These are phyloP conservation scores for Lerema accius DNA, from an alignment of 1,140 invertebrate species.

Conservation along the genomic window DNA sequence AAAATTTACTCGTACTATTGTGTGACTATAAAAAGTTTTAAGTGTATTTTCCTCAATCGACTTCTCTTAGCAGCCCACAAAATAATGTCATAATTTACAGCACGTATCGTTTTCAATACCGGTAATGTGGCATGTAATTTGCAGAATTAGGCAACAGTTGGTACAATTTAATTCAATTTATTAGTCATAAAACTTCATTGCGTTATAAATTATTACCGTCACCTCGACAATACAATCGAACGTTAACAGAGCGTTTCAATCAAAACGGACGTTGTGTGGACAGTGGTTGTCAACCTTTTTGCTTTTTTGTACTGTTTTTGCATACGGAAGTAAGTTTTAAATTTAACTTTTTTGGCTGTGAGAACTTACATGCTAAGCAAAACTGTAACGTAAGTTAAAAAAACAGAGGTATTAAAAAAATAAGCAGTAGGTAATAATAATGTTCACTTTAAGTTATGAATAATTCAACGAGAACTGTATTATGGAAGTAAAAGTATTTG, in stretches of 20 bases:
- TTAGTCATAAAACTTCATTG: constrained; percentile 34
- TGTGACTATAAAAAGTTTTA: too few relatives aligned
- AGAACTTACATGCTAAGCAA: too few relatives aligned
- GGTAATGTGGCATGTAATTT: constrained; percentile 27
- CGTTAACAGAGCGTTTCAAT: constrained; percentile 27
- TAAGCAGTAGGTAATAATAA: too few relatives aligned
- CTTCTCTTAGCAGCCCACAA: too few relatives aligned
- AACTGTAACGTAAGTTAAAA: too few relatives aligned
- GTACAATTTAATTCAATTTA: constrained; percentile 35
- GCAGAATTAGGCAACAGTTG: constrained; percentile 26
- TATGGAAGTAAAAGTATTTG: too few relatives aligned
- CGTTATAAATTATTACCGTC: constrained; percentile 26
- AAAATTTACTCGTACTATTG: neutral
- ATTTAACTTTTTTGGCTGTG: neutral
- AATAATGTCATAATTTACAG: neutral
- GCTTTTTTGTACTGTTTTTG: neutral
- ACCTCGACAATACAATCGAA: constrained; percentile 29
- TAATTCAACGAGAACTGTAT: too few relatives aligned
- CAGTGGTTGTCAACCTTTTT: constrained; percentile 4
- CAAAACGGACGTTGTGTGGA: constrained; percentile 14
- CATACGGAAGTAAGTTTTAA: neutral
- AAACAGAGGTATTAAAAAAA: too few relatives aligned
- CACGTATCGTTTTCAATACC: constrained; percentile 7
- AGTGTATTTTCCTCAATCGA: too few relatives aligned
- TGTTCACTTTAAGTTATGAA: too few relatives aligned